phyloP scores from a whole-genome alignment of 2,113 vertebrate species.

The human region DNA sequence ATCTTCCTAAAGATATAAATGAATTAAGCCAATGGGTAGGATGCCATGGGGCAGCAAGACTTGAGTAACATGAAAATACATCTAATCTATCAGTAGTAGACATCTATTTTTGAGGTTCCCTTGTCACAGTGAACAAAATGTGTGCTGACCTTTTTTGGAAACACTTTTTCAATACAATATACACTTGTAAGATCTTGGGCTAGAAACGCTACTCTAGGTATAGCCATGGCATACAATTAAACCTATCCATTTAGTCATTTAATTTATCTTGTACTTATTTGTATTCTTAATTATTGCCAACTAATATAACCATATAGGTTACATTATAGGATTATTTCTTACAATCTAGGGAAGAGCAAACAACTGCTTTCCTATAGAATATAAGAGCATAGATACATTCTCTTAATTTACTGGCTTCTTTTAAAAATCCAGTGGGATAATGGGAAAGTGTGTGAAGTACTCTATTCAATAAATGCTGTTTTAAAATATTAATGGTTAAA shows the following conservation, averaged over 20 bases:
- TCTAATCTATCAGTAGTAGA: neutral
- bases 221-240: neutral
- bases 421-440: neutral
- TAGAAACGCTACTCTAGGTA: neutral
- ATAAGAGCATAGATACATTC: neutral
- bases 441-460: neutral
- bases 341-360: neutral
- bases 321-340: neutral
- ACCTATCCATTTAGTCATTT: neutral
- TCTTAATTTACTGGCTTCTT: neutral
- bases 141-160: neutral
- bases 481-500: constrained; percentile 20
- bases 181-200: neutral
- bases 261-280: neutral
- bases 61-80: neutral
- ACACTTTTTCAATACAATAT: neutral
- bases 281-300: neutral
- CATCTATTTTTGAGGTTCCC: neutral
- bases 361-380: neutral
- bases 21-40: neutral
- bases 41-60: neutral
- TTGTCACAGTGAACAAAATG: neutral
- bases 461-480: neutral
- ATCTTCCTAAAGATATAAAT: neutral
- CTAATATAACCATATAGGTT: neutral